phyloP scores from a whole-genome alignment of 1,140 invertebrate species.

The Acromyrmex echinatior region DNA sequence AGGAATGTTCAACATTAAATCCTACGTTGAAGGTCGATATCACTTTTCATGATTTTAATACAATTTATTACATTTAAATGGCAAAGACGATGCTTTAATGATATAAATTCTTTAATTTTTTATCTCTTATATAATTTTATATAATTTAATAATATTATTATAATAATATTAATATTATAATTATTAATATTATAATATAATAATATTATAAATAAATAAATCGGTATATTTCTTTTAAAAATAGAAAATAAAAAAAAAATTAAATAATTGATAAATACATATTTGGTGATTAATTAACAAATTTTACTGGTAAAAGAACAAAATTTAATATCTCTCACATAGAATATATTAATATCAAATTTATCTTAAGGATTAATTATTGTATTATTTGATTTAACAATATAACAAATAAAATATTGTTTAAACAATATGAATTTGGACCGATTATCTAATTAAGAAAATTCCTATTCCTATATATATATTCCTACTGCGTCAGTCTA shows the following conservation, averaged over 20 bases:
- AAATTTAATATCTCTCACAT: not conserved
- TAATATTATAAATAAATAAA: not conserved
- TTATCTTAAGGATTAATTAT: not conserved
- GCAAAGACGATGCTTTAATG: not conserved
- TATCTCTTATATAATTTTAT: not conserved
- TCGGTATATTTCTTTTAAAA: not conserved
- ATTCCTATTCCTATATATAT: no score
- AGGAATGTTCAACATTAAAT: not conserved
- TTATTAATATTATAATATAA: no score
- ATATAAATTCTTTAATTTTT: not conserved
- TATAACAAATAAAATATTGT: not conserved
- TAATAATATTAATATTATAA: no score
- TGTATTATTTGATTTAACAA: slow-evolving; percentile 38
- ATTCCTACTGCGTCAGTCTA: not conserved
- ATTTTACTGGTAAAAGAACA: not conserved
- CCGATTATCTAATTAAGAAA: no score
- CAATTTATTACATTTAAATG: slow-evolving; percentile 4
- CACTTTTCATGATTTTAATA: not conserved
- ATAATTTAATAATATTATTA: no score
- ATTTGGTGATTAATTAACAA: not conserved
- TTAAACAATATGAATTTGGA: not conserved
- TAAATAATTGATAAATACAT: not conserved
- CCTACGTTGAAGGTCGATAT: not conserved
- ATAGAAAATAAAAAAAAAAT: not conserved
- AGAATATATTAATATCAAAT: not conserved